These are phyloP conservation scores for Pachycephala philippinensis DNA, from an alignment of 2,113 vertebrate species.

Conservation along the genomic window DNA sequence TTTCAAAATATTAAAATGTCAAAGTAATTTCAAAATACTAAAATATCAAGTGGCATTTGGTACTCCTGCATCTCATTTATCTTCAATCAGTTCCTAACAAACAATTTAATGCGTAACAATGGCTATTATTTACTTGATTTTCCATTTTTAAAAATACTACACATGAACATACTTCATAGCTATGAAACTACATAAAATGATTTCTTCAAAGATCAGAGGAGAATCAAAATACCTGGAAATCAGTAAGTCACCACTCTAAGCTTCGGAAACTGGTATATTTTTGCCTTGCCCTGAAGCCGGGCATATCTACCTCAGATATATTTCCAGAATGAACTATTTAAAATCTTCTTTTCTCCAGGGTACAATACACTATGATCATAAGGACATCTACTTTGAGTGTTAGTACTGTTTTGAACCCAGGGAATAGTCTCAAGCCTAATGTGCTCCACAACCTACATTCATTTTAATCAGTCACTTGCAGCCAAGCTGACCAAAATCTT, in stretches of 20 bases:
- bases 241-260: background rate
- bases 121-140: background rate
- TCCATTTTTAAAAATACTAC: background rate
- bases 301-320: background rate
- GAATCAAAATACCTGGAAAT: background rate
- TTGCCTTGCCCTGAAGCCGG: background rate
- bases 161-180: background rate
- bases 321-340: background rate
- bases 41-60: background rate
- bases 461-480: background rate
- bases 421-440: background rate
- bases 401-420: background rate
- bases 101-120: background rate
- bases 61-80: background rate
- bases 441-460: background rate
- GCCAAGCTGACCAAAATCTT: background rate
- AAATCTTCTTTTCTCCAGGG: background rate
- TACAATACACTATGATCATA: background rate
- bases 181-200: background rate
- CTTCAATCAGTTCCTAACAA: background rate
- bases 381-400: background rate
- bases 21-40: constrained; percentile 44
- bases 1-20: constrained; percentile 34
- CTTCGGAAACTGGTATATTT: background rate
- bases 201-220: background rate